Base-by-base conservation (phyloP, 2,888 invertebrate genomes). In the Idaea straminata region DNA sequence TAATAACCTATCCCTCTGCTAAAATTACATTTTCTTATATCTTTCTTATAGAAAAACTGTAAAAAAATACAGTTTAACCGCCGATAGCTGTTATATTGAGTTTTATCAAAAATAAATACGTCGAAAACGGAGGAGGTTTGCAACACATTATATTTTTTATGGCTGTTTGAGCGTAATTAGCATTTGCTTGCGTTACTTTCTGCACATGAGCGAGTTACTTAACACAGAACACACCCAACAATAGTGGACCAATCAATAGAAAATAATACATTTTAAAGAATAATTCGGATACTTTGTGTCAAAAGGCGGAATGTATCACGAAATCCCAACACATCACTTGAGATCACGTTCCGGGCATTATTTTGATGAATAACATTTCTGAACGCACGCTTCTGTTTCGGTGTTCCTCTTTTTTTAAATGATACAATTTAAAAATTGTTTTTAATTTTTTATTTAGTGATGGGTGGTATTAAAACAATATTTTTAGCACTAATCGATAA, bases 301-400 rank as follows among this genome's bases (percentile, higher is more conserved):
- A 79, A 83, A 64, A 63, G 64, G 66, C 65, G 63, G 64, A 71
- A 85, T 78, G 79, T 82, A 82, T 84, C 82, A 83, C 83, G 78
- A 83, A 63, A 91, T 91, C 91, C 89, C 76, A 72, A 72, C 75
- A 81, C 80, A 81, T 79, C 75, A 77, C 79, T 71, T 78, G 80
- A 81, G 81, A 87, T 91, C 91, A 92, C 91, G 91, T 91, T 88
- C 86, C 81, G 74, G 79, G 78, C 87, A 86, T 91, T 89, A 88
- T 86, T 87, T 85, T 89, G 88, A 90, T 83, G 82, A 81, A 86
- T 87, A 83, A 82, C 81, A 82, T 80, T 78, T 82, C 79, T 75
- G 80, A 83, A 82, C 79, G 74, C 76, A 77, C 69, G 74, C 76
- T 71, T 74, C 74, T 79, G 77, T 80, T 78, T 64, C 47, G 15